These are phyloP conservation scores for Microtus obscurus DNA, from an alignment of 2,797 vertebrate species.

Conservation along the genomic window DNA sequence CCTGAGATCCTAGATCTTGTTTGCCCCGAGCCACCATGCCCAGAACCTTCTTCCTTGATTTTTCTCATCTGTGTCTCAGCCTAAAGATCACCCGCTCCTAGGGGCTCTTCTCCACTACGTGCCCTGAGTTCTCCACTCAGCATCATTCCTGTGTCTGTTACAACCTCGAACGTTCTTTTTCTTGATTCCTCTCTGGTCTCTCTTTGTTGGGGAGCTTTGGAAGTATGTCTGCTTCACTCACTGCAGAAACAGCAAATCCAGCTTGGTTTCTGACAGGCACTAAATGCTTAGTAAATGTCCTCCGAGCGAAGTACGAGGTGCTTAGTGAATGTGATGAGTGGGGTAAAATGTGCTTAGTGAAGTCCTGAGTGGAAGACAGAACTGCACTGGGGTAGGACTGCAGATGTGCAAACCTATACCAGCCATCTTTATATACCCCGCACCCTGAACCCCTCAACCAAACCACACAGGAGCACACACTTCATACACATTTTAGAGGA, in stretches of 20 bases:
- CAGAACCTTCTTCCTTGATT: not conserved
- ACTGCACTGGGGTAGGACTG: not conserved
- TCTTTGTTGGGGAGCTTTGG: not conserved
- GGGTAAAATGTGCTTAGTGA: not conserved
- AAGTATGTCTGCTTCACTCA: not conserved
- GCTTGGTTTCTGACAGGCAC: not conserved
- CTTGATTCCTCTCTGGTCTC: not conserved
- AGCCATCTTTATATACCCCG: not conserved
- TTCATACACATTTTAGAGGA: not conserved
- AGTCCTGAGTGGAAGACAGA: not conserved
- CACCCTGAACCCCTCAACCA: not conserved
- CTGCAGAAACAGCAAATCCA: not conserved
- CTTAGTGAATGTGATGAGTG: not conserved
- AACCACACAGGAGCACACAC: not conserved
- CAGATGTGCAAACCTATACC: not conserved
- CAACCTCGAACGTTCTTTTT: not conserved
- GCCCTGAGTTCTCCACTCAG: not conserved
- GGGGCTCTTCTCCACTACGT: not conserved
- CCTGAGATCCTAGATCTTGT: not conserved
- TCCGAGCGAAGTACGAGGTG: not conserved
- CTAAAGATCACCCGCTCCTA: not conserved
- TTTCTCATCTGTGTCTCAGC: not conserved
- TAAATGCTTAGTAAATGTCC: not conserved
- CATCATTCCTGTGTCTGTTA: not conserved
- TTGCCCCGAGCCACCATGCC: not conserved